Percentiles rank a stretch among this genome's conserved stretches.
Conservation (phyloP, 2,113 vertebrate species). For the Hyaena hyaena region DNA sequence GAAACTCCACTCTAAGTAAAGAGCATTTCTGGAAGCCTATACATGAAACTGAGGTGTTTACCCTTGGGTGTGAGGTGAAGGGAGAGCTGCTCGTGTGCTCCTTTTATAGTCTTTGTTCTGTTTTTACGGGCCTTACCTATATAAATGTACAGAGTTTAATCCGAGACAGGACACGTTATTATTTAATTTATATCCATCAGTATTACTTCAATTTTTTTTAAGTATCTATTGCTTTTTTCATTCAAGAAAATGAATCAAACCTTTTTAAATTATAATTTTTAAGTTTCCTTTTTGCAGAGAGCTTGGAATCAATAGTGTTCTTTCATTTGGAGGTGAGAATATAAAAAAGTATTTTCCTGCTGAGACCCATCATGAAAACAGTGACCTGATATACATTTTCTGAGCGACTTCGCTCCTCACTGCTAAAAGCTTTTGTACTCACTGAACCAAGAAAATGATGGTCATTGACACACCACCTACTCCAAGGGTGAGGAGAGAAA, state of each 20-base stretch:
- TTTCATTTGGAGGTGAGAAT: slow-evolving; percentile 40
- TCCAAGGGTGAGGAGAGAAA: not conserved
- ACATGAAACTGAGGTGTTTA: not conserved
- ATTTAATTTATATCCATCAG: slow-evolving; percentile 50
- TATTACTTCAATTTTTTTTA: slow-evolving; percentile 35
- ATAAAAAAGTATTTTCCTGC: slow-evolving; percentile 7
- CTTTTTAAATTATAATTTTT: not conserved
- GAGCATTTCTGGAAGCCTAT: not conserved
- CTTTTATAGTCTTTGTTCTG: not conserved
- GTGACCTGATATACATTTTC: not conserved
- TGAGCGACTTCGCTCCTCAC: not conserved
- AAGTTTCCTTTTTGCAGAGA: not conserved
- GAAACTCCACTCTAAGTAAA: not conserved
- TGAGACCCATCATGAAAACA: slow-evolving; percentile 44
- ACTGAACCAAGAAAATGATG: slow-evolving; percentile 39
- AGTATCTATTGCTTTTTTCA: not conserved
- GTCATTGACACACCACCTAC: not conserved
- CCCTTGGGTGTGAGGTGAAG: not conserved
- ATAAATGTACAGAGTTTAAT: slow-evolving; percentile 2
- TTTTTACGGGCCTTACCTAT: not conserved
- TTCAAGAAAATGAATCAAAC: slow-evolving; percentile 12
- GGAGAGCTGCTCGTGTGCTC: not conserved
- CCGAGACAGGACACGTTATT: not conserved
- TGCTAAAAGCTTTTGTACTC: slow-evolving; percentile 14
- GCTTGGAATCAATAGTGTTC: slow-evolving; percentile 24